Evolutionary conservation across 2,888 invertebrate genomes (phyloP).

Genomic region (Neocrepidodera transversa): DNA sequence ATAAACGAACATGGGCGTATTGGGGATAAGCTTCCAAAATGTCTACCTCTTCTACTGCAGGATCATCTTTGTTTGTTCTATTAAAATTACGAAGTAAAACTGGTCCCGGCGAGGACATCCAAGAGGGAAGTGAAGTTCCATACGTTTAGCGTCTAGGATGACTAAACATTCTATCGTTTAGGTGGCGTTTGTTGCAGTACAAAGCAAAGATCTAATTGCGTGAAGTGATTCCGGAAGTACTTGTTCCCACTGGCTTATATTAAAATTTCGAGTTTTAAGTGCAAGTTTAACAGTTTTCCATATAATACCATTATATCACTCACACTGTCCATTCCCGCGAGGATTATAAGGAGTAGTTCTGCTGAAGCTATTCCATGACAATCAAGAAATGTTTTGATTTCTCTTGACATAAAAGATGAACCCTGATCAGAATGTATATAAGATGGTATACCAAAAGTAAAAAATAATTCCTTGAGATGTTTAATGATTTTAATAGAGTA

Average conservation of each 20-base stretch:
- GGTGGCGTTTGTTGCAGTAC: background rate
- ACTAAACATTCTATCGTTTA: background rate
- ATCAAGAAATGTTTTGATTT: background rate
- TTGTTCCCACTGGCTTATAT: background rate
- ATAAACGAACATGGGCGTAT: too few species aligned
- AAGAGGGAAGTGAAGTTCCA: background rate
- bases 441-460: background rate
- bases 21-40: too few species aligned
- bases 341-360: slow-evolving; percentile 6
- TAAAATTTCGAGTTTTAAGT: background rate
- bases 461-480: background rate
- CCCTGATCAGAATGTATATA: slow-evolving; percentile 10
- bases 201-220: background rate
- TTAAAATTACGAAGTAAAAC: too few species aligned
- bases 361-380: background rate
- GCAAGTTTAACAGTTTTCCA: slow-evolving; percentile 5
- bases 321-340: background rate
- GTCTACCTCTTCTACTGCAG: too few species aligned
- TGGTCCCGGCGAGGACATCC: too few species aligned
- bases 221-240: background rate
- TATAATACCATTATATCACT: slow-evolving; percentile 9
- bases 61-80: too few species aligned
- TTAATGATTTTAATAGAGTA: background rate
- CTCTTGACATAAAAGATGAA: background rate
- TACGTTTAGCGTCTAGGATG: background rate